Evolutionary conservation across 1,140 invertebrate genomes (phyloP).

Genomic region (Heliconius congener): DNA sequence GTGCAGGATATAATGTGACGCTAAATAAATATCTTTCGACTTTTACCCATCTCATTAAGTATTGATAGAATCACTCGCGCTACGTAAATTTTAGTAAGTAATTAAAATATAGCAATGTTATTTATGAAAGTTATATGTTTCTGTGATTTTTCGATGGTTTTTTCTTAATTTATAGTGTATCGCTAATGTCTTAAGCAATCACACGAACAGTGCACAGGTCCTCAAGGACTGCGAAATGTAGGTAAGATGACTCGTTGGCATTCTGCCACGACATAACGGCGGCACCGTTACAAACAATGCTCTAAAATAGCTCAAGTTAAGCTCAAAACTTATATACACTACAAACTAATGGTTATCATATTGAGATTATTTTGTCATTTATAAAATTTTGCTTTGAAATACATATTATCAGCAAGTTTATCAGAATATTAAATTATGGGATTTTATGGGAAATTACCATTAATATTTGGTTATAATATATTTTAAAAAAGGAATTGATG

Average conservation of each 20-base stretch:
- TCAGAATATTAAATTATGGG: no score
- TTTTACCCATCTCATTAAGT: no score
- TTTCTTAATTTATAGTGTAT: neutral
- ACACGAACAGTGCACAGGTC: constrained; percentile 17
- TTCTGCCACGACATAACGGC: constrained; percentile 55
- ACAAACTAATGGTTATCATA: constrained; percentile 11
- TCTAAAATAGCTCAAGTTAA: constrained; percentile 54
- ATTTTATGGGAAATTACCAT: no score
- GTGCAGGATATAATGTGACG: no score
- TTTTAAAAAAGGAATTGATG: no score
- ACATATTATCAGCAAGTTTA: no score
- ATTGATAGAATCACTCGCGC: no score
- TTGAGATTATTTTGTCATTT: neutral
- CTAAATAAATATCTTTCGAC: no score
- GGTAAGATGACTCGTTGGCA: constrained; percentile 61
- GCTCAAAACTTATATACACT: constrained; percentile 26
- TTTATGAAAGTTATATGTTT: neutral
- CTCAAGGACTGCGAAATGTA: constrained; percentile 50
- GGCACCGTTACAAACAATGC: constrained; percentile 47
- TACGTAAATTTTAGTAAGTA: no score
- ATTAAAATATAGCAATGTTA: no score
- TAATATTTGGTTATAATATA: no score
- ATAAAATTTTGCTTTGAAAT: no score
- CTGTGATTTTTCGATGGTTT: neutral
- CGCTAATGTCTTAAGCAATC: neutral